Percentiles rank a stretch among this genome's conserved stretches.
Conservation (phyloP, 30 jellyfish, hydroid and myxozoan genomes). For the Aurelia sp. region DNA sequence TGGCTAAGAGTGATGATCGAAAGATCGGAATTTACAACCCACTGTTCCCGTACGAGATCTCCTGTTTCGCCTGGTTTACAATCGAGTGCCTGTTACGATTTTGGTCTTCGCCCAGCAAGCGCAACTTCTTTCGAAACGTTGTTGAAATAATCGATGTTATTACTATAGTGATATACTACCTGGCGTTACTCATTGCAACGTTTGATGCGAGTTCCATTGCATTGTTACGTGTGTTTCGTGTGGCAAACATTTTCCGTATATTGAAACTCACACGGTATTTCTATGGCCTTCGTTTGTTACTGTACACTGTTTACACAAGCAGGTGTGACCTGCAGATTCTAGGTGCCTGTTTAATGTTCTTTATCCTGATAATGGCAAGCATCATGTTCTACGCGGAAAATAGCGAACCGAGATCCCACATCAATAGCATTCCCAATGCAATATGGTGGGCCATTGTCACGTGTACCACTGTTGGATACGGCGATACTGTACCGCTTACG, state of each 20-base stretch:
- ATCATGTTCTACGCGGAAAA: constrained; percentile 73
- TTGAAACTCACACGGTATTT: constrained; percentile 82
- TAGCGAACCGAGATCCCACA: constrained; percentile 54
- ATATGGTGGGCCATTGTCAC: constrained; percentile 89
- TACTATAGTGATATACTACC: constrained; percentile 58
- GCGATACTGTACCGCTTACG: constrained; percentile 79
- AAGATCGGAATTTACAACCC: constrained; percentile 21
- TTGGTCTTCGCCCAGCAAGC: constrained; percentile 78
- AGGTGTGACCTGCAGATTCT: constrained; percentile 86
- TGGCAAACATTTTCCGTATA: constrained; percentile 84
- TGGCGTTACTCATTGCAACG: constrained; percentile 55
- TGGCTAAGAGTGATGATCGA: constrained; percentile 29
- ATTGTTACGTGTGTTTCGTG: constrained; percentile 74
- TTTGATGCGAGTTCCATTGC: constrained; percentile 80
- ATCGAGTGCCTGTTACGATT: constrained; percentile 66
- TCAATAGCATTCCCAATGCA: constrained; percentile 70
- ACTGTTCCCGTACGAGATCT: constrained; percentile 75
- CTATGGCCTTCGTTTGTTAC: constrained; percentile 82
- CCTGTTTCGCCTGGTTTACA: constrained; percentile 85
- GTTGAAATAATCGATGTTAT: constrained; percentile 77
- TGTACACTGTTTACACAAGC: constrained; percentile 81
- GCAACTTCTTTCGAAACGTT: constrained; percentile 59
- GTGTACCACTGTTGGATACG: constrained; percentile 92
- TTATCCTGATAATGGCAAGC: constrained; percentile 77
- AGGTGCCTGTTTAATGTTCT: constrained; percentile 70